Conservation (phyloP, 2,797 vertebrate genomes). For the Thaleichthys pacificus region DNA sequence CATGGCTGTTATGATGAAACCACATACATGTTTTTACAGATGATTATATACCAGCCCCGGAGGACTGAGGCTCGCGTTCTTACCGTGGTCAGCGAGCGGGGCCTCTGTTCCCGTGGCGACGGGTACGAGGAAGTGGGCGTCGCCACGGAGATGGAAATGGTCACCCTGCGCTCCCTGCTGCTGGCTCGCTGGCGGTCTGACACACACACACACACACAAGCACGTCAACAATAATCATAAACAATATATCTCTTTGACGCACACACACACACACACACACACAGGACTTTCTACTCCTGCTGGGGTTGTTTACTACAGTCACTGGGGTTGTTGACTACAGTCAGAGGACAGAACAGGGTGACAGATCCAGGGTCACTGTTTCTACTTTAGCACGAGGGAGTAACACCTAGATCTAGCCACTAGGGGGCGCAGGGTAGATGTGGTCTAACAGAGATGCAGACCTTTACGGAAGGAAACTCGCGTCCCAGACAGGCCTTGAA, state of each 20-base stretch:
- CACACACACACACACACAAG: constrained; percentile 9
- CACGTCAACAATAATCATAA: neutral
- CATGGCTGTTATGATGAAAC: no score
- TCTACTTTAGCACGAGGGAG: neutral
- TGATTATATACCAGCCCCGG: no score
- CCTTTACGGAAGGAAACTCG: neutral
- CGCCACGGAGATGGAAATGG: constrained; percentile 75
- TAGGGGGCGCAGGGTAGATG: constrained; percentile 50
- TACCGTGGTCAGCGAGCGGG: constrained; percentile 78
- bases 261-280: neutral
- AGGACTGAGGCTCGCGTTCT: constrained; percentile 45
- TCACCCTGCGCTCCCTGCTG: constrained; percentile 80
- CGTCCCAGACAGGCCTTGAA: neutral
- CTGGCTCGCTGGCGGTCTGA: constrained; percentile 72
- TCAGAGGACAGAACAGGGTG: neutral
- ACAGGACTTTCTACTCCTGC: neutral
- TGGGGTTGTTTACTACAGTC: neutral
- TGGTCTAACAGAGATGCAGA: neutral
- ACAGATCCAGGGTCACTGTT: neutral
- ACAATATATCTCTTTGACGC: neutral
- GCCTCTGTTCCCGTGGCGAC: constrained; percentile 71
- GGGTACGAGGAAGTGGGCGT: constrained; percentile 83
- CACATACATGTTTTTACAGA: neutral
- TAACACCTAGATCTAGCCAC: constrained; percentile 30
- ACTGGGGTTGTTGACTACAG: neutral